These are phyloP conservation scores for Euzophera pinguis DNA, from an alignment of 2,888 invertebrate species.

Conservation along the genomic window DNA sequence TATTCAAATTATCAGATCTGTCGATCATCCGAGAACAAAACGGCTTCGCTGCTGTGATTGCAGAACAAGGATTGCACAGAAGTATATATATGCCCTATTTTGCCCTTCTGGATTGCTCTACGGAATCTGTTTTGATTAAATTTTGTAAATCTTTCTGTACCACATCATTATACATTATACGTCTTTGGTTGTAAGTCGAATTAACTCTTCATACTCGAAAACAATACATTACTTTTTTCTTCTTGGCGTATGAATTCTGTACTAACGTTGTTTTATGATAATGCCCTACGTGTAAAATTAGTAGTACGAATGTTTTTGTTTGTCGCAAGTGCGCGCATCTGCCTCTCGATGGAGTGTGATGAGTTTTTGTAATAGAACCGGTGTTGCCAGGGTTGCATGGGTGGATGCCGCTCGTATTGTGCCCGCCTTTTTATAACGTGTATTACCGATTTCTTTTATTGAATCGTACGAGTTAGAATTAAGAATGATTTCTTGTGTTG, in stretches of 20 bases:
- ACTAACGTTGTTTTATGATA: conserved; percentile 27
- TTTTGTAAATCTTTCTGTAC: no score
- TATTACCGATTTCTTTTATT: neutral
- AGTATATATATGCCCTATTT: no score
- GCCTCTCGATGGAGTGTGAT: conserved; percentile 28
- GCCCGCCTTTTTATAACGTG: neutral
- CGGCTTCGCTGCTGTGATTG: conserved; percentile 16
- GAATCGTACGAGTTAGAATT: conserved; percentile 29
- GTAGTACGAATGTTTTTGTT: conserved; percentile 60
- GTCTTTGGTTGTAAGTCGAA: no score
- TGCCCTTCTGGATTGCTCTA: no score
- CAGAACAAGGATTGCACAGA: neutral
- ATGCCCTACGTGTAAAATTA: conserved; percentile 47
- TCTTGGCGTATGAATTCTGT: neutral
- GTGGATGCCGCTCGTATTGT: conserved; percentile 6
- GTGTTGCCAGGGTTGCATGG: conserved; percentile 3
- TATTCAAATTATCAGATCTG: conserved; percentile 75
- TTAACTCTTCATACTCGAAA: no score
- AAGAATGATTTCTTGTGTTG: conserved; percentile 57
- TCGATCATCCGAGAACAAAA: conserved; percentile 67
- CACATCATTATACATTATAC: no score
- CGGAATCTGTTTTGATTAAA: no score
- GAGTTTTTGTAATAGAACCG: conserved; percentile 16
- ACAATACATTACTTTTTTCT: neutral
- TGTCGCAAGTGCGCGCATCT: conserved; percentile 58